These are phyloP conservation scores for Anolis carolinensis DNA, from an alignment of 2,113 vertebrate species.

Conservation along the genomic window DNA sequence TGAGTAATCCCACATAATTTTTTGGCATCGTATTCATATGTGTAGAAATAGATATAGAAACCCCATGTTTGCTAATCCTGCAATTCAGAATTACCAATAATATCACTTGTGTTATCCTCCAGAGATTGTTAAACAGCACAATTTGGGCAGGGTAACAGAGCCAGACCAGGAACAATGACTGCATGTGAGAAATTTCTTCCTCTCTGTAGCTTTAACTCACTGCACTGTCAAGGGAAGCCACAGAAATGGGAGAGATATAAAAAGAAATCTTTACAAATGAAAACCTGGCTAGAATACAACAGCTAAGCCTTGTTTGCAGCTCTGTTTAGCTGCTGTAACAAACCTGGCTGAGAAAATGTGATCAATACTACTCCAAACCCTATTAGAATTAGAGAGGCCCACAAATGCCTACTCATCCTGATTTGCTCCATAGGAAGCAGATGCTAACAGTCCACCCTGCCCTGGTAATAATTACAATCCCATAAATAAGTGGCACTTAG, in stretches of 20 bases:
- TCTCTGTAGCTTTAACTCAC: not conserved
- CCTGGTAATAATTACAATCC: not conserved
- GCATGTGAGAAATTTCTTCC: not conserved
- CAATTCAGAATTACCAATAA: not conserved
- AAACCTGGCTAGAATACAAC: not conserved
- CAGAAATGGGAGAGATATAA: not conserved
- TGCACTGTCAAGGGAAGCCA: not conserved
- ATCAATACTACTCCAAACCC: not conserved
- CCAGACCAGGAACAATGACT: too few species aligned
- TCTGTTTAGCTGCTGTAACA: not conserved
- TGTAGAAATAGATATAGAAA: not conserved
- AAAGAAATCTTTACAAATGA: rapidly evolving
- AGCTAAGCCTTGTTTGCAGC: not conserved
- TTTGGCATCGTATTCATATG: too few species aligned
- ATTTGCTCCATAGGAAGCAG: not conserved
- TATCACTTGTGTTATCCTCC: not conserved
- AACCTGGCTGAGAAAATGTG: not conserved
- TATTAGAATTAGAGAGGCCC: not conserved
- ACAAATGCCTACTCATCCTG: not conserved
- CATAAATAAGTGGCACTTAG: conserved; percentile 12
- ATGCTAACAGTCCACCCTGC: not conserved
- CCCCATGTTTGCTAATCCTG: not conserved
- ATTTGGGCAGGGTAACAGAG: not conserved
- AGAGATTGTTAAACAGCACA: not conserved
- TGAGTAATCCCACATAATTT: too few species aligned